Base-by-base conservation (phyloP, 2,113 vertebrate genomes). In the Callipepla californica region DNA sequence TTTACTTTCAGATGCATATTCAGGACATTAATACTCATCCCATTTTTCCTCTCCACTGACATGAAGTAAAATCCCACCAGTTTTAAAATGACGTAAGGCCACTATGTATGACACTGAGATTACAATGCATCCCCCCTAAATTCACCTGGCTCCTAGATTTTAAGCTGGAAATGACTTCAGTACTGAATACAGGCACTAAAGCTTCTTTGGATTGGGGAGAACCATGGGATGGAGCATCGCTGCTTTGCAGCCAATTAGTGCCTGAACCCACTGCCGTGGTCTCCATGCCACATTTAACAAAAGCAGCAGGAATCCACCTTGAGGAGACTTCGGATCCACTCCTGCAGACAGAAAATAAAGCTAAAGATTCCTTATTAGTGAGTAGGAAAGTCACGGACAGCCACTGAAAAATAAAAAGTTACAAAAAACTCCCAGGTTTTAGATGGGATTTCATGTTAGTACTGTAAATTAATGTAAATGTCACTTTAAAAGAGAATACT, bases 391-490 rank as follows among this genome's bases (percentile, higher is more conserved):
- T 34, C 75, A 74, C 61, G 28, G 26, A 96, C 48, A 89, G 90
- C 57, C 30, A 21, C 87, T 82, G 91, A 93, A 95, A 97, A 95
- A 95, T 89, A 96, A 85, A 88, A 96, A 96, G 89, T 96, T 94
- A 92, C 72, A 38, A 94, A 94, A 95, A 72, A 63, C 89, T 81
- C 85, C 90, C 62, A 84, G 62, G 40, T 93, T 96, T 97, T 94
- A 87, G 96, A 95, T 91, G 84, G 96, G 90, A 75, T 86, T 96
- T 96, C 95, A 80, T 87, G 93, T 96, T 96, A 90, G 91, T 91
- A 74, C 92, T 96, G 83, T 95, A 97, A 96, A 96, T 97, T 95
- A 97, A 96, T 97, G 90, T 96, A 97, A 97, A 96, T 95, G 96
- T 96, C 95, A 96, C 89, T 97, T 97, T 96, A 97, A 97, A 97